These are phyloP conservation scores for Anagrus nilaparvatae DNA, from an alignment of 1,140 invertebrate genomes.

Conservation along the genomic window DNA sequence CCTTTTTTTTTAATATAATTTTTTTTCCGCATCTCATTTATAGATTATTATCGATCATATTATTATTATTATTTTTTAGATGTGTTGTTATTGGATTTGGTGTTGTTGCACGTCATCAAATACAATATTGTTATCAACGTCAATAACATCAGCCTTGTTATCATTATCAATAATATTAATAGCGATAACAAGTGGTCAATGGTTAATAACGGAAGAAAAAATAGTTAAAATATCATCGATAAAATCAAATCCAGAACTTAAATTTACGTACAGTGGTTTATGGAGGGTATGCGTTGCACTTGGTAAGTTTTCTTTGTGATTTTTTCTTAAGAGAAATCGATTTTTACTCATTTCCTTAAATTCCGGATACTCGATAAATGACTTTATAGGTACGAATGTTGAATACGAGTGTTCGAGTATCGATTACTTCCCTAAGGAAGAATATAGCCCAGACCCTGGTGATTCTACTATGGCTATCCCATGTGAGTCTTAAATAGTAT, in stretches of 20 bases:
- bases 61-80: too few species aligned
- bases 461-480: slow-evolving; percentile 83
- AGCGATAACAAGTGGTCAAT: slow-evolving; percentile 47
- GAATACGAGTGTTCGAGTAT: slow-evolving; percentile 65
- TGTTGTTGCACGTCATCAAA: slow-evolving; percentile 25
- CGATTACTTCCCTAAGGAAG: slow-evolving; percentile 75
- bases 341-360: slow-evolving; percentile 6
- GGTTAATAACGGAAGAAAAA: slow-evolving; percentile 50
- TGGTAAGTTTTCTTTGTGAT: slow-evolving; percentile 25
- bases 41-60: too few species aligned
- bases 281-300: slow-evolving; percentile 37
- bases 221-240: too few species aligned
- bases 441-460: slow-evolving; percentile 73
- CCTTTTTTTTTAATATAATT: background rate
- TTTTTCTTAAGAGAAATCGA: background rate
- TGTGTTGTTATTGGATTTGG: slow-evolving; percentile 27
- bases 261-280: slow-evolving; percentile 36
- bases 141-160: slow-evolving; percentile 40
- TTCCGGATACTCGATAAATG: slow-evolving; percentile 21
- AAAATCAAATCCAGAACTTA: slow-evolving; percentile 33
- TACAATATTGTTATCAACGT: slow-evolving; percentile 26
- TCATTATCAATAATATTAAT: slow-evolving; percentile 45
- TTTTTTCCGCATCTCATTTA: background rate
- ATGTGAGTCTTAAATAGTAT: slow-evolving; percentile 61
- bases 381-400: slow-evolving; percentile 20